phyloP scores from a whole-genome alignment of 2,888 invertebrate species.

The Camponotus fellah region DNA sequence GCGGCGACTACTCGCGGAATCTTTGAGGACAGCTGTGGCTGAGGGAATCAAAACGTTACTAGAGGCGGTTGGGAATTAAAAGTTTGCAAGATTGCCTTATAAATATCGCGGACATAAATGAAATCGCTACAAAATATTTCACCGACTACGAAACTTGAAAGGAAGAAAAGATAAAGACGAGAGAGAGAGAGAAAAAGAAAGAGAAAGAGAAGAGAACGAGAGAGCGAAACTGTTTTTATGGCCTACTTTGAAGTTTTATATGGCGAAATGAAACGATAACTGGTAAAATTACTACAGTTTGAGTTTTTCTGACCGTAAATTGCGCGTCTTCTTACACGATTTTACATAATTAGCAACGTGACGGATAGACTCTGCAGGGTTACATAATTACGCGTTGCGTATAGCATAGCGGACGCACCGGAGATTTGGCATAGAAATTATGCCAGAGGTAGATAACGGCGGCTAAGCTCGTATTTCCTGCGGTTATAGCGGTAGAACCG shows the following conservation, averaged over 20 bases:
- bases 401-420: conserved; percentile 24
- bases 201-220: background rate
- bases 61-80: conserved; percentile 44
- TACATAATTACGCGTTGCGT: conserved; percentile 21
- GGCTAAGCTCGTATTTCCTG: conserved; percentile 64
- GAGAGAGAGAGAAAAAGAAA: background rate
- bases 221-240: conserved; percentile 17
- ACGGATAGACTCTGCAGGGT: conserved; percentile 50
- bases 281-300: conserved; percentile 10
- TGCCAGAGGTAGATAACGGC: conserved; percentile 69
- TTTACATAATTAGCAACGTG: conserved; percentile 48
- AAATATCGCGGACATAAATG: conserved; percentile 50
- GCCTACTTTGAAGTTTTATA: conserved; percentile 42
- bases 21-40: conserved; percentile 31
- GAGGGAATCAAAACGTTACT: conserved; percentile 47
- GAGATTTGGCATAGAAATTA: conserved; percentile 68
- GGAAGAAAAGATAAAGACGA: background rate
- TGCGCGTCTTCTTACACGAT: conserved; percentile 9
- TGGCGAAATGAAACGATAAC: conserved; percentile 23
- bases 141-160: conserved; percentile 31
- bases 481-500: conserved; percentile 59
- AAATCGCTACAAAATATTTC: conserved; percentile 50
- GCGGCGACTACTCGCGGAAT: conserved; percentile 7
- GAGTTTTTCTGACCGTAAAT: background rate
- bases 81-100: conserved; percentile 54